These are phyloP conservation scores for Drosophila eugracilis DNA, from an alignment of 1,140 invertebrate species.

Conservation along the genomic window DNA sequence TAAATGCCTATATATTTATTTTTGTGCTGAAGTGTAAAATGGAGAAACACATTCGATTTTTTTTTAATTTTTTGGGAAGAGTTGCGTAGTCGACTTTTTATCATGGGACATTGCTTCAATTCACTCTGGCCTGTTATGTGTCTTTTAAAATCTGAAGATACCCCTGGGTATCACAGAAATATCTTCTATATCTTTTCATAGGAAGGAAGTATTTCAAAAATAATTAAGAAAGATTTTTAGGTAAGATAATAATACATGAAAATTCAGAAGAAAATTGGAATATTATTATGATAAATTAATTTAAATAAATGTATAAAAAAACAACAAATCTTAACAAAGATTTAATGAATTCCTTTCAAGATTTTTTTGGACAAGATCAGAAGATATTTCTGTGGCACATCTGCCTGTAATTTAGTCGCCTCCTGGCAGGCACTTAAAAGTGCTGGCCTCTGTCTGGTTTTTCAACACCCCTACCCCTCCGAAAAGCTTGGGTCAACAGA, in stretches of 20 bases:
- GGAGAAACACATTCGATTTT: constrained; percentile 9
- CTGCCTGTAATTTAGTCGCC: not conserved
- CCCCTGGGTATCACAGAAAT: not conserved
- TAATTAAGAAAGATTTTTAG: no score
- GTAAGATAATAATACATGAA: no score
- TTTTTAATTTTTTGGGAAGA: constrained; percentile 11
- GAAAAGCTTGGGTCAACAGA: constrained; percentile 3
- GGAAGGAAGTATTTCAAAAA: not conserved
- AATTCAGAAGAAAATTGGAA: no score
- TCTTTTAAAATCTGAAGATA: not conserved
- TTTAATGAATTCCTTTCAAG: no score
- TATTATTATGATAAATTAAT: no score
- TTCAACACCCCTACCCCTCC: not conserved
- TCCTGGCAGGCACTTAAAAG: not conserved
- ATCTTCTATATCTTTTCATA: not conserved
- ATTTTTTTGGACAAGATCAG: no score
- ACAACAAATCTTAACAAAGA: no score
- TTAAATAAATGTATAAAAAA: no score
- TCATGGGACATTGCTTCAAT: constrained; percentile 9
- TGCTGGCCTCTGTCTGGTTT: not conserved
- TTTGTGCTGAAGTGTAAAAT: constrained; percentile 11
- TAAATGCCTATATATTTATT: constrained; percentile 2
- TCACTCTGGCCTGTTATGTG: constrained; percentile 2
- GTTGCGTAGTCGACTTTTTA: constrained; percentile 1
- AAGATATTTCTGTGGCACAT: constrained; percentile 2